phyloP scores from a whole-genome alignment of 2,113 vertebrate genomes.

The Onychostoma macrolepis region DNA sequence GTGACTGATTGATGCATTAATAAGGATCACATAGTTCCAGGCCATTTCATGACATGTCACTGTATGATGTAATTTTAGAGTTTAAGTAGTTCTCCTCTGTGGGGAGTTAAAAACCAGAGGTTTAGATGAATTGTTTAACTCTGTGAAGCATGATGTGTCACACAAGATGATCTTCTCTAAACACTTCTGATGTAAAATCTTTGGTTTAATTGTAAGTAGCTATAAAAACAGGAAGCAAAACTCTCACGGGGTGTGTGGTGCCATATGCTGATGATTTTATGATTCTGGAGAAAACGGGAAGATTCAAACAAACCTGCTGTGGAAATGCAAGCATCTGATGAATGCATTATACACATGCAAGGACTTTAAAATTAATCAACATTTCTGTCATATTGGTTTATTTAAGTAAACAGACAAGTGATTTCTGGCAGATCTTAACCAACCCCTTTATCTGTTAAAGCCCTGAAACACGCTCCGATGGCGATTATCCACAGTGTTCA shows the following conservation, averaged over 20 bases:
- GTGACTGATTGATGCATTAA: background rate
- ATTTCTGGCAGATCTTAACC: background rate
- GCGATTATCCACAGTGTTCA: background rate
- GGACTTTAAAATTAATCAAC: background rate
- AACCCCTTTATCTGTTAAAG: background rate
- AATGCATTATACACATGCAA: background rate
- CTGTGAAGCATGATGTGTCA: background rate
- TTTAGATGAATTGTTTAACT: constrained; percentile 8
- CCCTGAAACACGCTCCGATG: background rate
- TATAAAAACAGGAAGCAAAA: constrained; percentile 5
- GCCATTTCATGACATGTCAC: background rate
- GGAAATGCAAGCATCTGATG: background rate
- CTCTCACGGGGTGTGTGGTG: background rate
- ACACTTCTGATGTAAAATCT: background rate
- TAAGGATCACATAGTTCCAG: background rate
- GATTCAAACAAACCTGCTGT: constrained; percentile 12
- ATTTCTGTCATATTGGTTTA: background rate
- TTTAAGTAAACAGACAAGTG: background rate
- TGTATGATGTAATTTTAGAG: background rate
- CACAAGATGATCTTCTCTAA: background rate
- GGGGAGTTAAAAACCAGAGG: background rate
- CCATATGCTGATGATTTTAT: constrained; percentile 9
- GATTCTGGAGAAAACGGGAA: background rate
- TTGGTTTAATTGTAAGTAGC: constrained; percentile 4
- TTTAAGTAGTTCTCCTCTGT: background rate